These are phyloP conservation scores for Cephus runcator DNA, from an alignment of 2,888 invertebrate species.

Conservation along the genomic window DNA sequence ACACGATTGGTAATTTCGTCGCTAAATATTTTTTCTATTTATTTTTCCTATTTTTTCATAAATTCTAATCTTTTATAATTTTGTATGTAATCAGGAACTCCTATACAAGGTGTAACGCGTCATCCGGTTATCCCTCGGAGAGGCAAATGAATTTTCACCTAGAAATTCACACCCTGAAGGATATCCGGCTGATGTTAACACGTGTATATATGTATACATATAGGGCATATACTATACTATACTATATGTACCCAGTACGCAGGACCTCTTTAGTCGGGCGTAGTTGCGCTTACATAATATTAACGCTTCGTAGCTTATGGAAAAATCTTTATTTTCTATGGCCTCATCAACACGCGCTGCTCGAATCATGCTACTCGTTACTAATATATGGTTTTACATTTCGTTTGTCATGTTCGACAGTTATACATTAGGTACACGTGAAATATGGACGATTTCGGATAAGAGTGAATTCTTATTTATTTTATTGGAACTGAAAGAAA, in stretches of 20 bases:
- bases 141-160: not conserved
- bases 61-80: not conserved
- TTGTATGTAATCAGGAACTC: not conserved
- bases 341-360: not conserved
- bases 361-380: not conserved
- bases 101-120: not conserved
- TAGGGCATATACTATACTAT: not conserved
- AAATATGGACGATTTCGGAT: not conserved
- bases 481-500: not conserved
- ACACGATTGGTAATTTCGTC: not conserved
- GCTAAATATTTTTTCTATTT: not conserved
- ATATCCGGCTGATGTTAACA: not conserved
- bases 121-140: not conserved
- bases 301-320: not conserved
- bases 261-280: not conserved
- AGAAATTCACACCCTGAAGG: not conserved
- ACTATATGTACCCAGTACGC: not conserved
- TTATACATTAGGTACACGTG: not conserved
- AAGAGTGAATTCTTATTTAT: not conserved
- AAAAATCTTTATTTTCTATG: not conserved
- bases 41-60: not conserved
- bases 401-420: not conserved
- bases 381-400: not conserved
- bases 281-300: not conserved
- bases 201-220: not conserved